These are phyloP conservation scores for Menura novaehollandiae DNA, from an alignment of 2,113 vertebrate genomes.

Conservation along the genomic window DNA sequence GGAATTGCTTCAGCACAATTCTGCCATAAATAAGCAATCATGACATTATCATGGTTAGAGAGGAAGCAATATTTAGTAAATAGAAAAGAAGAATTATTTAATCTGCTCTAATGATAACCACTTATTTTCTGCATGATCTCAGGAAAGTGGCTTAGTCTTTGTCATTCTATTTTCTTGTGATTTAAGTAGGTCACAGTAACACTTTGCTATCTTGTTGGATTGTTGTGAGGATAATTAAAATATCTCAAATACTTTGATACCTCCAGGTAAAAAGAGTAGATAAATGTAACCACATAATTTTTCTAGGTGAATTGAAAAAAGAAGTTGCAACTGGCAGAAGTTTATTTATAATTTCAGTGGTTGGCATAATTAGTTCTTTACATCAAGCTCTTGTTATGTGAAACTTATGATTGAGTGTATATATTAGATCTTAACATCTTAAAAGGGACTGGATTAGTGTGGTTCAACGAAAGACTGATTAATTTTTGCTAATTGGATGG, in stretches of 20 bases:
- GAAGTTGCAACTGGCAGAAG: neutral
- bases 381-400: neutral
- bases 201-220: neutral
- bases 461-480: neutral
- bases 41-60: neutral
- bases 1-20: neutral
- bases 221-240: neutral
- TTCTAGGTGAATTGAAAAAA: neutral
- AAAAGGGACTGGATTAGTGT: neutral
- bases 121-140: neutral
- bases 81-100: neutral
- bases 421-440: neutral
- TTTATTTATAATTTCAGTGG: neutral
- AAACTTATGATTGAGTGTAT: neutral
- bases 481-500: neutral
- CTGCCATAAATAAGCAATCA: neutral
- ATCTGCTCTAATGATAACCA: neutral
- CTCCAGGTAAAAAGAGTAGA: neutral
- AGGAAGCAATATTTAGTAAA: neutral
- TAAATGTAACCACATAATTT: neutral
- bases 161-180: neutral
- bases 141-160: neutral
- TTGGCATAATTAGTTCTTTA: neutral
- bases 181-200: neutral
- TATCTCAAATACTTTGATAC: neutral